phyloP scores from a whole-genome alignment of 2,113 vertebrate species.

The Potamarius usumacintae region DNA sequence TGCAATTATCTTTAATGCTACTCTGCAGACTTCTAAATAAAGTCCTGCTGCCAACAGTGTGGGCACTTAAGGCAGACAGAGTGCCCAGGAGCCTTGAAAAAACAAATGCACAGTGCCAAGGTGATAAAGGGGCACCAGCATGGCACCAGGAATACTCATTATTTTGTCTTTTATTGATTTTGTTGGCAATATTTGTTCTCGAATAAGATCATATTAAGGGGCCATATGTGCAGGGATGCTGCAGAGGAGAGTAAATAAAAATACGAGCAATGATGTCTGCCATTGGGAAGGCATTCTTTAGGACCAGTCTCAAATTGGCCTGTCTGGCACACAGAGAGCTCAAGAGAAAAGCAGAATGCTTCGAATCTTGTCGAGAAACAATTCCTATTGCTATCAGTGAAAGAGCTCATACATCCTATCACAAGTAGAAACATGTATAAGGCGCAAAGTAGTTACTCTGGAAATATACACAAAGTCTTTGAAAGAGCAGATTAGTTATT shows the following conservation, averaged over 20 bases:
- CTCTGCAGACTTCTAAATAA: constrained; percentile 78
- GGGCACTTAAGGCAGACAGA: constrained; percentile 66
- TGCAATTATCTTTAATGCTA: constrained; percentile 82
- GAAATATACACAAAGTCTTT: background rate
- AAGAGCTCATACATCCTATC: background rate
- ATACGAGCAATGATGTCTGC: constrained; percentile 57
- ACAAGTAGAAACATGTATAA: background rate
- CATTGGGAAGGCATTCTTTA: constrained; percentile 52
- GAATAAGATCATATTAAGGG: background rate
- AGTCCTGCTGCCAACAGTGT: constrained; percentile 69
- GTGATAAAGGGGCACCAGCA: constrained; percentile 57
- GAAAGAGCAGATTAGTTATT: background rate
- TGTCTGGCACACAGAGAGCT: constrained; percentile 51
- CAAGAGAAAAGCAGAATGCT: constrained; percentile 5
- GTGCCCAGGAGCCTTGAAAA: constrained; percentile 65
- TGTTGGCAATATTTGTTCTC: constrained; percentile 46
- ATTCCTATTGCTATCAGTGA: background rate
- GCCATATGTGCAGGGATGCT: background rate
- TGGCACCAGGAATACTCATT: constrained; percentile 19
- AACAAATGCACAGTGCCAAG: constrained; percentile 56
- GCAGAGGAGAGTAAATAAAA: constrained; percentile 37
- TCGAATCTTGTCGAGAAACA: background rate
- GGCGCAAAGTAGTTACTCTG: background rate
- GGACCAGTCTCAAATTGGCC: constrained; percentile 60
- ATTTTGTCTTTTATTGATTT: constrained; percentile 56